Evolutionary conservation across 1,140 invertebrate species (phyloP), one percentile per base, ranked within the genome.

Genomic region (fruit fly (Drosophila melanogaster)): DNA sequence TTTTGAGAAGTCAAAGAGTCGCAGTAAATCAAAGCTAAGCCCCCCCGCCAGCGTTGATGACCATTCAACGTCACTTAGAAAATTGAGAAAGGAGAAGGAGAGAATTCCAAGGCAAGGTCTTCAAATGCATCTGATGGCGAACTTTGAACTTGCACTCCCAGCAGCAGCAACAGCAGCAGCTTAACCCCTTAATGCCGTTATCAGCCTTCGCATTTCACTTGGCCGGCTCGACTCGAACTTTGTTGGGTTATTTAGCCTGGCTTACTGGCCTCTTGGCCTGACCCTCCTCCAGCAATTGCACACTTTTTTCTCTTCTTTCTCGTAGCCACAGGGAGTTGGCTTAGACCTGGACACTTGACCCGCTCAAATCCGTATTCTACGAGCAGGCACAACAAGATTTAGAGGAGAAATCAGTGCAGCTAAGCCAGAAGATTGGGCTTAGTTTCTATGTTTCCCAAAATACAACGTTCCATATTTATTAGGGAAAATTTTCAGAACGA

Each of bases 21-120:
- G 64, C 81, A 61, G 76, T 87, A 87, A 87, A 87, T 87, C 83
- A 87, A 89, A 79, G 84, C 84, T 87, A 89, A 87, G 83, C 66
- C 79, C 53, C 51, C 30, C 66, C 75, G 46, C 51, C 37, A 40
- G 78, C 72, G 71, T 83, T 87, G 83, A 87, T 87, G 83, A 72
- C 66, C 84, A 79, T 71, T 86, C 66, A 79, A 78, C 59, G 62
- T 79, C 64, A 79, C 54, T 73, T 79, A 55, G 79, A 44, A 41
- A 38, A 15, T 5, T 10, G 6, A 15, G 30, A 5, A n/a, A 38
- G 7, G 22, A 15, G 7, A 12, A 7, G 15, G 17, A 14, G 37
- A n/a, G 33, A 30, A 35, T 41, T 37, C 38, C 14, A 38, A 37
- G 22, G 37, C 4, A 38, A 38, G 14, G 14, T 3, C 11, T 15